Evolutionary conservation across 2,113 vertebrate species (phyloP), one percentile per base, ranked within the genome.

Genomic region (Nothocercus julius): DNA sequence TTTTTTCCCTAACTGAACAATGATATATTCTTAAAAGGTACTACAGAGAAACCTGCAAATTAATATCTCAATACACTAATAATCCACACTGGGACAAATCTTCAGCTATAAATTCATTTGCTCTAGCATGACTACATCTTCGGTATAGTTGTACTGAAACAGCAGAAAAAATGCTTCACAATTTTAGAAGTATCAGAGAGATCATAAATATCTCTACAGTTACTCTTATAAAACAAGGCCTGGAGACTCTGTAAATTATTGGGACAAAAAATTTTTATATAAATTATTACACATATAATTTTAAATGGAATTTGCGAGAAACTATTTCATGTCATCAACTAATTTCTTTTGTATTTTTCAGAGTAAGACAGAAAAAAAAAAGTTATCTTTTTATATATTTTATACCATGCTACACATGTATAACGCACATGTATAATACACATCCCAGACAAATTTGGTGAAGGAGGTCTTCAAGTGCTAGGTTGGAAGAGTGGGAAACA

Each of bases 381-480:
- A 45, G 44, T 51, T 25, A 25, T 30, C 4, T 56, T 56, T 30
- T 28, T 54, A 28, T 56, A 16, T 56, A 56, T 56, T 56, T 28
- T 56, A 56, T 56, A 56, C 28, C 15, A 56, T 56, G 15, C 53
- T 30, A 56, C 53, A 16, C 19, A 20, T 45, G 36, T 36, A 36
- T 36, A 36, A 36, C 36, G 8, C 8, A 36, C 36, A 36, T 6
- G 15, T 17, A 17, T 47, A 47, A 47, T 16, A 47, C 45, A 61
- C 2, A 53, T 5, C 11, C 5, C 11, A 36, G 0, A 32, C 0
- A 70, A 45, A 30, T n/a, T 19, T 36, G 51, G 34, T 18, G 49
- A 68, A 73, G 25, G 42, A n/a, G 32, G 42, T 11, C 44, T 45
- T 30, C 14, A 32, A 45, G 66, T 8, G 8, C 45, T 44, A n/a